These are phyloP conservation scores for Dione juno DNA, from an alignment of 2,888 invertebrate genomes.

Conservation along the genomic window DNA sequence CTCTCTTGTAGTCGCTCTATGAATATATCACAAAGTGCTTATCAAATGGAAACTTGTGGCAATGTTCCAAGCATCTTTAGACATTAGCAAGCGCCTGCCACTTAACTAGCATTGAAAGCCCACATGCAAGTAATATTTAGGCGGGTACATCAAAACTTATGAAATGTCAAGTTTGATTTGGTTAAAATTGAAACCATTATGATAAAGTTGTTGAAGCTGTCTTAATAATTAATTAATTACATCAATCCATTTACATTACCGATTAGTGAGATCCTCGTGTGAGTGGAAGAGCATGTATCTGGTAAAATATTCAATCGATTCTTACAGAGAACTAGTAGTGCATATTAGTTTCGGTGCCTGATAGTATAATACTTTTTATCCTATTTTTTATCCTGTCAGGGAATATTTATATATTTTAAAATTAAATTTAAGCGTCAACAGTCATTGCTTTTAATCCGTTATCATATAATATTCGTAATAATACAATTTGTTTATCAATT, in stretches of 20 bases:
- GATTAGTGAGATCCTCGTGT: not conserved
- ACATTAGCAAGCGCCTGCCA: slow-evolving; percentile 22
- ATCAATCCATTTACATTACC: slow-evolving; percentile 2
- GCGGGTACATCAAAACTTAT: slow-evolving; percentile 8
- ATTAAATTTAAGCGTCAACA: too few relatives aligned
- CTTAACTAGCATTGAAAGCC: slow-evolving; percentile 21
- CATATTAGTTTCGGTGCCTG: too few relatives aligned
- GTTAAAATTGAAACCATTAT: not conserved
- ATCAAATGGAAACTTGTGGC: slow-evolving; percentile 29
- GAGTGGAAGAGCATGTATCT: not conserved
- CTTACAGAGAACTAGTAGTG: too few relatives aligned
- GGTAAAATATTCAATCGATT: not conserved
- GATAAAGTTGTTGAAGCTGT: not conserved
- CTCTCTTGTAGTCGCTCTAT: not conserved
- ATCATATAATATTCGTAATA: too few relatives aligned
- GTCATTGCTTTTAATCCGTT: too few relatives aligned
- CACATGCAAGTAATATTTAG: slow-evolving; percentile 5
- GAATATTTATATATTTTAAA: too few relatives aligned
- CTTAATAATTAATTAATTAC: slow-evolving; percentile 2
- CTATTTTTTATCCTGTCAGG: too few relatives aligned
- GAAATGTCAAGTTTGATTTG: slow-evolving; percentile 14
- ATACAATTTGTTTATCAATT: too few relatives aligned
- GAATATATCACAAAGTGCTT: slow-evolving; percentile 26
- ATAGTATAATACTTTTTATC: too few relatives aligned
- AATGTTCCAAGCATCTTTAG: slow-evolving; percentile 27